Evolutionary conservation across 2,888 invertebrate genomes (phyloP), one percentile per base, ranked within the genome.

Genomic region (Crioceris asparagi): DNA sequence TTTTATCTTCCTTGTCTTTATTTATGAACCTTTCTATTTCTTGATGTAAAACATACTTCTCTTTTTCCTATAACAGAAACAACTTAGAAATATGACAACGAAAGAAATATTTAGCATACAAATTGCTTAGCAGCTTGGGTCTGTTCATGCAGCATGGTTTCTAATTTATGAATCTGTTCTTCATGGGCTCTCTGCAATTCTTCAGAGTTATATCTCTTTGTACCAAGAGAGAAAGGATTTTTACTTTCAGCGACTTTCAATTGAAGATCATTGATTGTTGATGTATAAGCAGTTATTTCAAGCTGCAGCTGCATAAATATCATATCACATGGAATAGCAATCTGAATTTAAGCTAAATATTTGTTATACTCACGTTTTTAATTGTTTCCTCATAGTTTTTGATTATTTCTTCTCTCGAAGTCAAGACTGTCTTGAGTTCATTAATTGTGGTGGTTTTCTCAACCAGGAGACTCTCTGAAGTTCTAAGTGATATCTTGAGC

Each of bases 181-280:
- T 51, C 44, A 35, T 55, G 47, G 5, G 49, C 50, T 33, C 47
- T 52, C 38, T 53, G 54, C 11, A 54, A 34, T 46, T 57, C 56
- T 32, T 51, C 55, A 25, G 52, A 50, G 40, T 53, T 53, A 17
- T 50, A 53, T 43, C 43, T 44, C 25, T 51, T 52, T 17, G 48
- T 46, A 32, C 42, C 47, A 17, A 45, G 36, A 41, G 44, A 51
- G 37, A 56, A 56, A 5, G 53, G 52, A 36, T 53, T 51, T 17
- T 44, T 49, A 38, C 53, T 52, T 15, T 43, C 39, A 29, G 49
- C 40, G 15, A 56, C 33, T 49, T 57, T 54, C 11, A 55, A 27
- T 33, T 57, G 51, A 17, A 57, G 34, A 27, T 57, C 57, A 35
- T 51, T 49, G 18, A 55, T 35, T 29, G 52, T 53, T 14, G 51